Conservation (phyloP, 1,140 invertebrate genomes). For the Drosophila aff. region DNA sequence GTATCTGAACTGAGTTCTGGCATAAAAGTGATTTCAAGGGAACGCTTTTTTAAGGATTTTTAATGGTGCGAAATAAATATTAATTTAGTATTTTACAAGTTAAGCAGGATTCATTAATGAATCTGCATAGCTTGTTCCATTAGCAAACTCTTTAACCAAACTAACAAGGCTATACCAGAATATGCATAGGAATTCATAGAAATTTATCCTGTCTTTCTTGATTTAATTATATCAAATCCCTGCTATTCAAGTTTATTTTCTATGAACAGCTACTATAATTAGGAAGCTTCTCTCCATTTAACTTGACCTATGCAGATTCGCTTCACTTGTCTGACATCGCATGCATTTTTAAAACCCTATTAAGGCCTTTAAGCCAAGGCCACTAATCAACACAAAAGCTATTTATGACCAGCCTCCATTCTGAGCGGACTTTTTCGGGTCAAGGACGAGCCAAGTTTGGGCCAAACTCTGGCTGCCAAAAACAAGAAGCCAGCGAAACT, state of each 20-base stretch:
- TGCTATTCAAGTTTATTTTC: neutral
- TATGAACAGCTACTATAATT: slow-evolving; percentile 1
- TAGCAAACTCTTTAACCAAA: neutral
- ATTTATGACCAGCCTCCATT: slow-evolving; percentile 59
- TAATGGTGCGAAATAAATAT: neutral
- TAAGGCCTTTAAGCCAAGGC: slow-evolving; percentile 30
- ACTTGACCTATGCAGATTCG: slow-evolving; percentile 4
- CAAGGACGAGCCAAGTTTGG: slow-evolving; percentile 48
- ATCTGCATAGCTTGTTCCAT: no score
- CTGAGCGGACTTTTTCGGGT: slow-evolving; percentile 38
- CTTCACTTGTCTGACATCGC: neutral
- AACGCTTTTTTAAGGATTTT: neutral
- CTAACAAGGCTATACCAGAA: neutral
- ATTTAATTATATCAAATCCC: neutral
- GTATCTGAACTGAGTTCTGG: neutral
- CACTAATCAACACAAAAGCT: slow-evolving; percentile 64
- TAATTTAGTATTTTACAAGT: neutral
- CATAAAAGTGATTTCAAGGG: neutral
- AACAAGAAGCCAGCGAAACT: slow-evolving; percentile 38
- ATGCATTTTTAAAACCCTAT: slow-evolving; percentile 57
- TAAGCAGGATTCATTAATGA: neutral
- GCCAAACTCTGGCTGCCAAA: slow-evolving; percentile 37
- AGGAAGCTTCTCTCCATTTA: neutral
- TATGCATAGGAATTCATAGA: no score
- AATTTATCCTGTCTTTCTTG: neutral